Evolutionary conservation across 2,797 vertebrate genomes (phyloP), one percentile per base, ranked within the genome.

Genomic region (Poliocrania exsul): DNA sequence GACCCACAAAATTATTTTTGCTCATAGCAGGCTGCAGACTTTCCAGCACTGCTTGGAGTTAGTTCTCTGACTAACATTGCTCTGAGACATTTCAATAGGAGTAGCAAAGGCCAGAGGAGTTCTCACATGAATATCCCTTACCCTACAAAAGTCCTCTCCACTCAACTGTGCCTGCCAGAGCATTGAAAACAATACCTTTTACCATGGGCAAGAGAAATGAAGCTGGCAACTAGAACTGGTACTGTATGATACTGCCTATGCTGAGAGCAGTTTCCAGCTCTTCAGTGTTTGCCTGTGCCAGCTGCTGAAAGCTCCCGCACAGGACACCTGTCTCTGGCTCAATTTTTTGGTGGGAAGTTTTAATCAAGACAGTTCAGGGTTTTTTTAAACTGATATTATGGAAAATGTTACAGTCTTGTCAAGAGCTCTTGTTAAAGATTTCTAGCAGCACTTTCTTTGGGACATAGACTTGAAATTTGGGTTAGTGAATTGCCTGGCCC

Each of bases 1-100:
- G 50, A 83, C 28, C 46, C 37, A 66, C 37, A 58, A n/a, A 83
- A 50, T 5, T 0, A 9, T 56, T 75, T 87, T 67, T 81, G 23
- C 18, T 88, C 16, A 4, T 21, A 33, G 3, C 47, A 25, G 25
- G 20, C 57, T 72, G 42, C 37, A 77, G 20, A 26, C 25, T 72
- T 66, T 23, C 38, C 62, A 51, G 54, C 53, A 26, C 15, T 61
- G 75, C n/a, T 78, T 71, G 51, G 31, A 74, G 24, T 50, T 38
- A 0, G 2, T 14, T 57, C 35, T 37, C 53, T 82, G 44, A 57
- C 33, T 33, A 64, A 18, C 20, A 16, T 6, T 8, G 14, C 17
- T 50, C 24, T 9, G 56, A 72, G n/a, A 16, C 0, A 0, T 42
- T 81, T 81, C 75, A 53, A 4, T 40, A 14, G 0, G 0, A 66